Percentiles rank a stretch among this genome's conserved stretches.
phyloP scores from a whole-genome alignment of 2,797 vertebrate species.

The Forpus xanthops region DNA sequence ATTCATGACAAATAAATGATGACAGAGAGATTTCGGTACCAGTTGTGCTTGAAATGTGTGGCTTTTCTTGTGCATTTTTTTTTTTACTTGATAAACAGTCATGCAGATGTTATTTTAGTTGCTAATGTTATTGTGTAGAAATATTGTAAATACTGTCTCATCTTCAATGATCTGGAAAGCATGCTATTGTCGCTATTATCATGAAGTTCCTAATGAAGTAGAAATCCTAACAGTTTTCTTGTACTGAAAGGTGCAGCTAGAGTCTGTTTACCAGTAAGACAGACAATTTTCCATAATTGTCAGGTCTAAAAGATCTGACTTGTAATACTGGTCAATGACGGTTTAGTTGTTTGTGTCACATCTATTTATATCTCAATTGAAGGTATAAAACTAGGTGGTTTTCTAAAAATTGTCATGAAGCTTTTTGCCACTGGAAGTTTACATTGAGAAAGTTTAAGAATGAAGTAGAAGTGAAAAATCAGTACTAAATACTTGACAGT shows the following conservation, averaged over 20 bases:
- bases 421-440: not conserved
- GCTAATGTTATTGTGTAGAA: not conserved
- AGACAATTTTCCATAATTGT: not conserved
- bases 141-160: not conserved
- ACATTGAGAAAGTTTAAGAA: not conserved
- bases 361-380: not conserved
- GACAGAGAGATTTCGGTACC: not conserved
- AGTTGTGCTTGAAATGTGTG: not conserved
- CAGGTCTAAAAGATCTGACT: not conserved
- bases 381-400: not conserved
- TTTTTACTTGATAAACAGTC: not conserved
- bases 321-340: not conserved
- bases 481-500: slow-evolving; percentile 8
- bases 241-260: not conserved
- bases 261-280: not conserved
- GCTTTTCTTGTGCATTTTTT: not conserved
- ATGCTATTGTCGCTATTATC: not conserved
- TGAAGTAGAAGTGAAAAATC: not conserved
- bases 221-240: not conserved
- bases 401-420: not conserved
- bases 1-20: not conserved
- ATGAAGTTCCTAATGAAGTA: not conserved
- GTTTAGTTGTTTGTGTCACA: not conserved
- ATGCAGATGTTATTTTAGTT: not conserved
- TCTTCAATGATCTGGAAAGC: not conserved